Base-by-base conservation (phyloP, 1,140 invertebrate genomes). In the Zaprionus lachaisei region DNA sequence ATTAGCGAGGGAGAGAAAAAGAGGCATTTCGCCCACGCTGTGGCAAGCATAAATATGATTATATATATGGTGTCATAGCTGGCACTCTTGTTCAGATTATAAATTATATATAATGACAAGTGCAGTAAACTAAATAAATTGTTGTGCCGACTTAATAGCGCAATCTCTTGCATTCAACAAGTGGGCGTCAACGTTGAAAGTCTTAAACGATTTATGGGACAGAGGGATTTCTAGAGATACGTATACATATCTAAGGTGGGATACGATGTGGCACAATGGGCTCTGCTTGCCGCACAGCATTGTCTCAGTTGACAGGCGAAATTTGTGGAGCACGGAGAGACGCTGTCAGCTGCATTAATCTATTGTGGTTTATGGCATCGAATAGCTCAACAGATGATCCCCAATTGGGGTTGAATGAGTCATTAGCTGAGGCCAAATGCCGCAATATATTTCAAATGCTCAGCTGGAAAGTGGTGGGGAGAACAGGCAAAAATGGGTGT, bases 51-150 rank as follows among this genome's bases (percentile, higher is more conserved):
- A 73, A 71, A 71, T 73, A 77, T 83, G 83, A 87, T 80, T 79
- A 87, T 80, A 78, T 57, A 62, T 54, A 17, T 65, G 58, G 64
- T 70, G 57, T 65, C 20, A 56, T 51, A 61, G 51, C 31, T 44
- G 57, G 28, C 31, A 38, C 56, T 20, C 49, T 72, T 62, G 65
- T 41, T n/a, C 37, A 34, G 71, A 74, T 80, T 83, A 87, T 87
- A 87, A 87, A 89, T 87, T 87, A 87, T 89, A 79, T 83, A 81
- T 87, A 89, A 87, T 86, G 83, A 80, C 83, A 87, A 87, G 80
- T 86, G 84, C 80, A 83, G 66, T 83, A 89, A 89, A 87, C 84
- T 87, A 84, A 83, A 87, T 89, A 87, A 89, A 85, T 85, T 86
- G 83, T 86, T 76, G 82, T 61, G 41, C n/a, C 68, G 83, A 54